Evolutionary conservation across 1,140 invertebrate genomes (phyloP).

Genomic region (Heterodera schachtii): DNA sequence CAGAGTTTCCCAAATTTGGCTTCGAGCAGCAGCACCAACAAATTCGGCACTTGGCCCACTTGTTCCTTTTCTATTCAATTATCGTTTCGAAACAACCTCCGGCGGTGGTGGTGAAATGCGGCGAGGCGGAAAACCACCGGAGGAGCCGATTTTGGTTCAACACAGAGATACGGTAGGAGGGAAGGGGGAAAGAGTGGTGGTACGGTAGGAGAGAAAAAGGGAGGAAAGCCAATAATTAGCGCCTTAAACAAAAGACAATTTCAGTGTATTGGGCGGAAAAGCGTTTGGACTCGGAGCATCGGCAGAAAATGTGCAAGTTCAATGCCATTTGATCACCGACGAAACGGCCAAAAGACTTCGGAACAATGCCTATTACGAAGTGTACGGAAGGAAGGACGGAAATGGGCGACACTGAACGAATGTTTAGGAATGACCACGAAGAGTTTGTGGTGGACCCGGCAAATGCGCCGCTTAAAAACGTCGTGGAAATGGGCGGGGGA

Average conservation of each 20-base stretch:
- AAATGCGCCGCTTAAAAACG: constrained; percentile 49
- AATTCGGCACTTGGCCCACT: constrained; percentile 59
- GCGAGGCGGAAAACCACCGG: constrained; percentile 65
- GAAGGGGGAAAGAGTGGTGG: constrained; percentile 13
- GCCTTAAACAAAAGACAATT: not conserved
- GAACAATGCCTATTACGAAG: constrained; percentile 62
- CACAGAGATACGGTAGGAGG: constrained; percentile 59
- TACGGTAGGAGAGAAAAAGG: constrained; percentile 9
- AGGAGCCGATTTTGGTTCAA: constrained; percentile 64
- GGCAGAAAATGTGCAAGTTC: constrained; percentile 53
- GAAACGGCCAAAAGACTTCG: constrained; percentile 62
- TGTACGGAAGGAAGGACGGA: constrained; percentile 48
- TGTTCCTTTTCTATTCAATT: constrained; percentile 65
- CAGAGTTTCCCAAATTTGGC: constrained; percentile 55
- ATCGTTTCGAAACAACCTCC: constrained; percentile 57
- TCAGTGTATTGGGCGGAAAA: constrained; percentile 59
- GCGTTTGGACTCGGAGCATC: constrained; percentile 59
- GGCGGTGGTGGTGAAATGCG: constrained; percentile 64
- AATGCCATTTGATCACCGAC: constrained; percentile 64
- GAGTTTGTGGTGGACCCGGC: constrained; percentile 62
- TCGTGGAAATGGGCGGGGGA: constrained; percentile 7
- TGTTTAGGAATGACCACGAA: constrained; percentile 56
- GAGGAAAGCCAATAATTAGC: not conserved
- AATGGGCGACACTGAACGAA: not conserved
- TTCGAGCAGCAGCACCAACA: constrained; percentile 57